Evolutionary conservation across 2,797 vertebrate genomes (phyloP), one percentile per base, ranked within the genome.

Genomic region (Pipistrellus pygmaeus): DNA sequence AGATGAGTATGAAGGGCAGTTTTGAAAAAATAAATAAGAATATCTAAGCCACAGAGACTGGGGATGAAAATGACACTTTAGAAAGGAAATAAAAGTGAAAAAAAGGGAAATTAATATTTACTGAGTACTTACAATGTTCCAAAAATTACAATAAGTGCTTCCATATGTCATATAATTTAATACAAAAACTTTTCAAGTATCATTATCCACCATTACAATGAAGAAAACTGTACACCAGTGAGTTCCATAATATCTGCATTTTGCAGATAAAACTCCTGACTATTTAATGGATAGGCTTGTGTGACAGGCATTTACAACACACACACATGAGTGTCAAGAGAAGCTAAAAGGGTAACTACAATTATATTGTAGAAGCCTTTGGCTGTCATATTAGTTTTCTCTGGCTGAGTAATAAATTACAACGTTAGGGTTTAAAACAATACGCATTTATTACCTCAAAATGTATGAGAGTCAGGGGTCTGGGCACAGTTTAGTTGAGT

Each of bases 251-350:
- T 60, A 94, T 71, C 8, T 48, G 38, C 57, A 71, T 77, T 94
- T 78, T 89, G 5, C 14, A 85, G 44, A 62, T 41, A 91, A 90
- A 41, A 80, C 72, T 27, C 8, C 12, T 69, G 21, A 69, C 6
- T 78, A 71, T 55, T 95, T 93, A 86, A 44, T 88, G 15, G 84
- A 91, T 2, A 21, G 17, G 60, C 27, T 90, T 95, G 3, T 77
- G 15, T 78, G 64, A 48, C 8, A 95, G 20, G 9, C 84, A 83
- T 80, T 82, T 85, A 64, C 1, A 83, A 85, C 10, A 62, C 3
- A 62, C 3, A 91, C 15, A 44, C 11, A 6, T 48, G 2, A 87
- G 64, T 69, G 7, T 81, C 73, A 78, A 35, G 84, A 60, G 48
- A 41, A 88, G 30, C 51, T 69, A 23, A 85, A 89, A 82, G 55